Evolutionary conservation across 2,888 invertebrate species (phyloP), one percentile per base, ranked within the genome.

Genomic region (Meteorus cinctellus): DNA sequence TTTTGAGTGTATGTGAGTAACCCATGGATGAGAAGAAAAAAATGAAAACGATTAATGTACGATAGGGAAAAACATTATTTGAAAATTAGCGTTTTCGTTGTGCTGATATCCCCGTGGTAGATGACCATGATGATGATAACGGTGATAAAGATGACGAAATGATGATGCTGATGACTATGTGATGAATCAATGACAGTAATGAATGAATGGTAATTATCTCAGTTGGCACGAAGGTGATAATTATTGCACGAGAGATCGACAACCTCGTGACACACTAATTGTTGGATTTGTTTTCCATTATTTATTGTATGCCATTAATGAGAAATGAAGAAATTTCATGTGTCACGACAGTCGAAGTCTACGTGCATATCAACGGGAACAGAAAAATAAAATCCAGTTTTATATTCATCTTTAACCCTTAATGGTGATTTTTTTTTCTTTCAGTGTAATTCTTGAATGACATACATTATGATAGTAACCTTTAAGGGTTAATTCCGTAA

Each of bases 91-190:
- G 51, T 73, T 71, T 73, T 70, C 77, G 77, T 60, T 62, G 60
- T 74, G 78, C 78, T 76, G 68, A 75, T 77, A 80, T 78, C 78
- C 70, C 41, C 72, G 74, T 77, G 62, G 65, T 72, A 55, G 71
- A 79, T 78, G 77, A 71, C 77, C 67, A 75, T 79, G 75, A 72
- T 76, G 74, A 74, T 75, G 68, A 51, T 68, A 29, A n/a, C 31
- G 34, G 51, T 65, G 63, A 31, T 41, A 48, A 65, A 51, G 65
- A 65, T 48, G 8, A 72, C 65, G 73, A 67, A 4, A 31, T n/a
- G 16, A 60, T 27, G 59, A 29, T 62, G 29, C 3, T 31, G 65
- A 65, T 41, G 65, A 65, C 65, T 65, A 4, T 36, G 41, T 65
- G 62, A 14, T 73, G 77, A 75, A 41, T 76, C 71, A 79, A 70